Evolutionary conservation across 2,888 invertebrate genomes (phyloP).

Genomic region (Leptopilina myrica): DNA sequence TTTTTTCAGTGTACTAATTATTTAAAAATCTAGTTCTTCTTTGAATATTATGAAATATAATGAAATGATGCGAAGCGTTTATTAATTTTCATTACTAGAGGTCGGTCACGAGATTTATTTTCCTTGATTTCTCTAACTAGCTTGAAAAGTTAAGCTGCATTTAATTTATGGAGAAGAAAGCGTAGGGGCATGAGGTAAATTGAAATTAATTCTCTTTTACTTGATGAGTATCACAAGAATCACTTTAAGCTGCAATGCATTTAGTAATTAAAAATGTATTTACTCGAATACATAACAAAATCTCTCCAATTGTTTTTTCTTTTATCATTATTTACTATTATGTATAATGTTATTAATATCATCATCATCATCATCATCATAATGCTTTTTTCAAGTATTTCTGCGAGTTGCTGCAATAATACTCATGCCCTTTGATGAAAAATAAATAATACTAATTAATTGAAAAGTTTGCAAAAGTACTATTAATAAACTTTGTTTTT

Average conservation of each 20-base stretch:
- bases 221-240: not conserved
- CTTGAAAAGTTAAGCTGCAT: not conserved
- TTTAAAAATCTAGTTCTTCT: no score
- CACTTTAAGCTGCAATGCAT: not conserved
- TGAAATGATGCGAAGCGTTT: not conserved
- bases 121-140: not conserved
- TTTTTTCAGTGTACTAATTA: no score
- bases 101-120: not conserved
- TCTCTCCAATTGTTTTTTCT: not conserved
- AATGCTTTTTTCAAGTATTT: no score
- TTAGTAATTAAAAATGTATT: slow-evolving; percentile 11
- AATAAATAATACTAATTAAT: no score
- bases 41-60: no score
- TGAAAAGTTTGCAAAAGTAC: no score
- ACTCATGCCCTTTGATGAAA: no score
- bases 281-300: not conserved
- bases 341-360: not conserved
- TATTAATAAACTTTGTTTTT: no score
- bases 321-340: not conserved
- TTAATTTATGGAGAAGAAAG: not conserved
- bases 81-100: not conserved
- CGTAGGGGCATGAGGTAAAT: not conserved
- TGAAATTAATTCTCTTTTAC: slow-evolving; percentile 20
- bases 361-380: no score
- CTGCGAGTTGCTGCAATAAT: no score